These are phyloP conservation scores for Trogon surrucura DNA, from an alignment of 2,113 vertebrate species.

Conservation along the genomic window DNA sequence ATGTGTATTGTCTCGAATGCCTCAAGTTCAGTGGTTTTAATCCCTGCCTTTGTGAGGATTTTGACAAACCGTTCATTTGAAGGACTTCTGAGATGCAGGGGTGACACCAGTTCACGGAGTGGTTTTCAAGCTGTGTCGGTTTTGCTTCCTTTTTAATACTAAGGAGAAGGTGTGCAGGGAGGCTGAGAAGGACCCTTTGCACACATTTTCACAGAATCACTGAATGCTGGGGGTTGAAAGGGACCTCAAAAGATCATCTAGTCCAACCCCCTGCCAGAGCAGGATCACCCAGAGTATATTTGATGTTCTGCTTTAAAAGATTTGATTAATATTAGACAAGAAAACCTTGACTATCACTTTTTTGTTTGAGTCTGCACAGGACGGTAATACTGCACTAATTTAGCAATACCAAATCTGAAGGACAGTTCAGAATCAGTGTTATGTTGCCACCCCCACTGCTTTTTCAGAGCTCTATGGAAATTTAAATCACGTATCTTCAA, in stretches of 20 bases:
- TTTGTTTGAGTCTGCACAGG: background rate
- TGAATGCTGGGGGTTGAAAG: too few relatives aligned
- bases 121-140: constrained; percentile 55
- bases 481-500: background rate
- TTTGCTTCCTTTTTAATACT: constrained; percentile 61
- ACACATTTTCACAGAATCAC: background rate
- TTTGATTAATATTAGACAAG: background rate
- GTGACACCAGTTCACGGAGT: constrained; percentile 29
- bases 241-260: too few relatives aligned
- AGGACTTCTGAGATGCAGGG: background rate
- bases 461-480: background rate
- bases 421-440: background rate
- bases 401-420: background rate
- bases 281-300: too few relatives aligned
- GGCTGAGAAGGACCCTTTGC: constrained; percentile 31
- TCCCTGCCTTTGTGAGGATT: constrained; percentile 46
- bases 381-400: background rate
- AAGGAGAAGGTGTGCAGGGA: constrained; percentile 26
- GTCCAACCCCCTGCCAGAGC: too few relatives aligned
- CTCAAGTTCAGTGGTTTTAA: constrained; percentile 54
- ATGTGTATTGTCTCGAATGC: background rate
- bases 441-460: background rate
- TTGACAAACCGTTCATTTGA: constrained; percentile 61
- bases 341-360: background rate
- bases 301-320: too few relatives aligned